A percentile compares a stretch with the other conserved stretches of the same genome.
phyloP scores from a whole-genome alignment of 2,888 invertebrate species.

The Hirtodrosophila alboralis region DNA sequence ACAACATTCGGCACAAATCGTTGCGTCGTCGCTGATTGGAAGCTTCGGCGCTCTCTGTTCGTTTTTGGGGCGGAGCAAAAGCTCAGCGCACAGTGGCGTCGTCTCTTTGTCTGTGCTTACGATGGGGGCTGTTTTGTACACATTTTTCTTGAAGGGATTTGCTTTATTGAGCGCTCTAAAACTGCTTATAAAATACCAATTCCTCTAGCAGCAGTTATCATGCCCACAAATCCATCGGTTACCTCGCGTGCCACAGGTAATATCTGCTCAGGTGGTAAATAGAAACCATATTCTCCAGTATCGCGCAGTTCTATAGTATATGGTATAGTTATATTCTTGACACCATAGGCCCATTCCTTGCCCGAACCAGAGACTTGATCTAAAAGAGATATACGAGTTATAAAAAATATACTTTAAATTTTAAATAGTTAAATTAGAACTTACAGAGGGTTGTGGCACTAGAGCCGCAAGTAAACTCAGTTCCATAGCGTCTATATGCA shows the following conservation, averaged over 20 bases:
- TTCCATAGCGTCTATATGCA: slow-evolving; percentile 85
- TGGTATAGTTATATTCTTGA: slow-evolving; percentile 85
- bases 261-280: slow-evolving; percentile 88
- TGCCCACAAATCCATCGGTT: slow-evolving; percentile 85
- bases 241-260: slow-evolving; percentile 86
- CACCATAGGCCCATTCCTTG: slow-evolving; percentile 86
- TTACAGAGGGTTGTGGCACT: slow-evolving; percentile 87
- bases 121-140: slow-evolving; percentile 42
- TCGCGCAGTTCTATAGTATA: slow-evolving; percentile 88
- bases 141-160: slow-evolving; percentile 4
- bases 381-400: slow-evolving; percentile 38
- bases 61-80: slow-evolving; percentile 77
- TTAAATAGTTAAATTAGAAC: slow-evolving; percentile 1
- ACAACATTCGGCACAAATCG: slow-evolving; percentile 48
- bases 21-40: slow-evolving; percentile 72
- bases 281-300: slow-evolving; percentile 87
- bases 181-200: slow-evolving; percentile 53
- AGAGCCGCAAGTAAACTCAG: slow-evolving; percentile 85
- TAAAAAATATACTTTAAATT: neutral
- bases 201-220: slow-evolving; percentile 85
- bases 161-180: slow-evolving; percentile 35
- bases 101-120: slow-evolving; percentile 11
- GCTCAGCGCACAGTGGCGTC: slow-evolving; percentile 63
- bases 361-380: slow-evolving; percentile 84
- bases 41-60: slow-evolving; percentile 53